Percentiles rank a stretch among this genome's conserved stretches.
Evolutionary conservation across 2,797 vertebrate genomes (phyloP).

Genomic region (Pseudomugil tenellus): DNA sequence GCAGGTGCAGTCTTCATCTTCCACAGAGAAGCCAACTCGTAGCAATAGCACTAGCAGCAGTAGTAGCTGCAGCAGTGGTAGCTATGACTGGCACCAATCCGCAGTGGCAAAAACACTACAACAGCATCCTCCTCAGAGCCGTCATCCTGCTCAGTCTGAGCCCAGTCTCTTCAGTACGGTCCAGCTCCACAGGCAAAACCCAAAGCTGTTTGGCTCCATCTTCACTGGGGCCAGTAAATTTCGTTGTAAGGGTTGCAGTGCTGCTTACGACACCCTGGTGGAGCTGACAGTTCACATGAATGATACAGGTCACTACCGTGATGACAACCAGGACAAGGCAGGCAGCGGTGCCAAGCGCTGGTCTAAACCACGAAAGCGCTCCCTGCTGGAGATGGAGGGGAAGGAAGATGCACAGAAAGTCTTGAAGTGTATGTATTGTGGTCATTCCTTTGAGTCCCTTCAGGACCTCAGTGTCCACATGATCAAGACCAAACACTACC

Average conservation of each 20-base stretch:
- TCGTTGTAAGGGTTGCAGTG: slow-evolving; percentile 98
- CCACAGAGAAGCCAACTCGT: slow-evolving; percentile 85
- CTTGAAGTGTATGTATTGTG: slow-evolving; percentile 98
- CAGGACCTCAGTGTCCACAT: slow-evolving; percentile 99
- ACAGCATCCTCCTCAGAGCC: slow-evolving; percentile 88
- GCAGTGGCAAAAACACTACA: slow-evolving; percentile 95
- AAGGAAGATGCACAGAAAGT: slow-evolving; percentile 99
- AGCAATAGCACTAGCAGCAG: slow-evolving; percentile 94
- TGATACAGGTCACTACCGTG: slow-evolving; percentile 96
- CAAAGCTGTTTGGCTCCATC: slow-evolving; percentile 96
- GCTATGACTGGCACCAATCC: slow-evolving; percentile 98
- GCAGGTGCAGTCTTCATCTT: slow-evolving; percentile 69
- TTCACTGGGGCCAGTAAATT: slow-evolving; percentile 99
- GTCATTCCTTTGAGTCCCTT: slow-evolving; percentile 98
- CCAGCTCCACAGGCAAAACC: slow-evolving; percentile 96
- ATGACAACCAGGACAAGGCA: slow-evolving; percentile 95
- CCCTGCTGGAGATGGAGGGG: slow-evolving; percentile 97
- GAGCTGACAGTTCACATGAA: slow-evolving; percentile 99
- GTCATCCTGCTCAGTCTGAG: slow-evolving; percentile 82
- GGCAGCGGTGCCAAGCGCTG: slow-evolving; percentile 92
- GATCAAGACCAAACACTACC: slow-evolving; percentile 99
- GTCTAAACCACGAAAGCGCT: slow-evolving; percentile 98
- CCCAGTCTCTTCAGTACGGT: slow-evolving; percentile 96
- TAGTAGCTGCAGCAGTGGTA: slow-evolving; percentile 92
- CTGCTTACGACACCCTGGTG: slow-evolving; percentile 96